Conservation (phyloP, 1,140 invertebrate species). For the Lineus longissimus region DNA sequence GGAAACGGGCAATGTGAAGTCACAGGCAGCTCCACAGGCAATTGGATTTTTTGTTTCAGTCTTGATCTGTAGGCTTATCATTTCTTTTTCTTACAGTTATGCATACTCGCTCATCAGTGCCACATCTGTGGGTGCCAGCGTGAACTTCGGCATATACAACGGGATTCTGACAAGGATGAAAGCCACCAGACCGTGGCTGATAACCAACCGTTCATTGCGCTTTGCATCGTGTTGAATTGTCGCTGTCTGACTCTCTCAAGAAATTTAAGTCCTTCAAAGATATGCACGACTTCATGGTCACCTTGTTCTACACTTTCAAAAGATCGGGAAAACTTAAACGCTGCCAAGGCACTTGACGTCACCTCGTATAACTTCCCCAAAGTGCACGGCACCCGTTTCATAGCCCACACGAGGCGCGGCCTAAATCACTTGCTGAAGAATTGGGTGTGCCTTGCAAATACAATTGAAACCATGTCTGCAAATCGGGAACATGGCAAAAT, state of each 20-base stretch:
- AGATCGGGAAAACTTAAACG: neutral
- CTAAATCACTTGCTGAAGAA: neutral
- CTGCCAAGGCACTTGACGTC: neutral
- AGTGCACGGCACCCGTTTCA: constrained; percentile 2
- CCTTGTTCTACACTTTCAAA: neutral
- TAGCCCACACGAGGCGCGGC: neutral
- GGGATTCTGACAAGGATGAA: neutral
- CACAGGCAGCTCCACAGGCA: no score
- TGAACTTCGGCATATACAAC: no score
- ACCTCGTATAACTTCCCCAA: neutral
- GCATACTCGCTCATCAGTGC: no score
- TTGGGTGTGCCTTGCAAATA: neutral
- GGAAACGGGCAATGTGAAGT: no score
- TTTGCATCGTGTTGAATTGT: neutral
- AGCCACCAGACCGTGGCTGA: neutral
- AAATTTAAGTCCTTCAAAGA: neutral
- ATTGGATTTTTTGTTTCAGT: no score
- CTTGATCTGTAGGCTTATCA: no score
- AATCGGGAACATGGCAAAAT: neutral
- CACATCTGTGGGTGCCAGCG: neutral
- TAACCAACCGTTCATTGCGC: neutral
- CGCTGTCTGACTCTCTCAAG: neutral
- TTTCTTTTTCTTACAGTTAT: no score
- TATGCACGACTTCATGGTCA: neutral
- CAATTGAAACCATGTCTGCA: neutral